Evolutionary conservation across 2,797 vertebrate species (phyloP).

Genomic region (Anniella stebbinsi): DNA sequence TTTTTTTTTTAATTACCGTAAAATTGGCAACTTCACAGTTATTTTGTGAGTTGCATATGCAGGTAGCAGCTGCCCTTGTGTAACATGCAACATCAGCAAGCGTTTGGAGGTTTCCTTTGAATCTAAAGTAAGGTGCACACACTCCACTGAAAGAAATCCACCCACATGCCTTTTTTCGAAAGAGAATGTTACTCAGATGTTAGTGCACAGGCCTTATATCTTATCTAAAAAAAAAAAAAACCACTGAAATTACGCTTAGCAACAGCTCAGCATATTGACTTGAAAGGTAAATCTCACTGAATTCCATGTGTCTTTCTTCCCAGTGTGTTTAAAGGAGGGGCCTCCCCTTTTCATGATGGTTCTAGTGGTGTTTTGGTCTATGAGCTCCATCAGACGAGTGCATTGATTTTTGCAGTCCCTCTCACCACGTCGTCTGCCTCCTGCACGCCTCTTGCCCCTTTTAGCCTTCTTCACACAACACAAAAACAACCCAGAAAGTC

Average conservation of each 20-base stretch:
- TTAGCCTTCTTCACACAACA: too few relatives aligned
- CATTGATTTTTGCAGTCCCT: too few relatives aligned
- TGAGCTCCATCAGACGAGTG: too few relatives aligned
- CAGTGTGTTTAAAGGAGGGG: too few relatives aligned
- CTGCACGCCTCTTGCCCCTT: too few relatives aligned
- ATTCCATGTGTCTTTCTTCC: neutral
- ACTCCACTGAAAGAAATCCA: conserved; percentile 23
- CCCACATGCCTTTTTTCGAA: conserved; percentile 38
- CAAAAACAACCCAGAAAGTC: too few relatives aligned
- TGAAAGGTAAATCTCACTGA: neutral
- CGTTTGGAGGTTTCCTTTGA: conserved; percentile 36
- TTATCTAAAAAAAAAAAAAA: conserved; percentile 32
- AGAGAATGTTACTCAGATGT: conserved; percentile 14
- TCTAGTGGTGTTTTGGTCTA: neutral
- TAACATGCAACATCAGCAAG: conserved; percentile 60
- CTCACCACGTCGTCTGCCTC: too few relatives aligned
- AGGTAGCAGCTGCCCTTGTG: conserved; percentile 63
- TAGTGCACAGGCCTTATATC: conserved; percentile 25
- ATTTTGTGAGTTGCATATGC: conserved; percentile 66
- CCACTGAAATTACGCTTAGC: conserved; percentile 24
- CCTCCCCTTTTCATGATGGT: neutral
- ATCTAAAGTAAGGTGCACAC: conserved; percentile 34
- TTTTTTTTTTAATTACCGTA: conserved; percentile 77
- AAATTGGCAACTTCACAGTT: conserved; percentile 76
- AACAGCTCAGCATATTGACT: neutral